These are phyloP conservation scores for Notiomystis cincta DNA, from an alignment of 2,113 vertebrate genomes.

Conservation along the genomic window DNA sequence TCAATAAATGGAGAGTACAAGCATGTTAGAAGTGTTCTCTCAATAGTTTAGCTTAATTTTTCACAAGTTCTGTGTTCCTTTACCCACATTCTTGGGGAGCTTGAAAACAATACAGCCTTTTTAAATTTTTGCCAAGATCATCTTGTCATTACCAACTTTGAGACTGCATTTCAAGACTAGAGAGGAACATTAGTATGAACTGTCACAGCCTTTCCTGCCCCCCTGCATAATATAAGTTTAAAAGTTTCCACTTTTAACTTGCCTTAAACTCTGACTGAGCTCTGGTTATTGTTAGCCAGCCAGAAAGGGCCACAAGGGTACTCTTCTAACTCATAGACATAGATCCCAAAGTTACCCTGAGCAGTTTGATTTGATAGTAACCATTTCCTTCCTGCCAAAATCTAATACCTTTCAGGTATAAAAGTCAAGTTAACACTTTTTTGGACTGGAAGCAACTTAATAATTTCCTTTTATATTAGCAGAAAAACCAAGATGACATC, in stretches of 20 bases:
- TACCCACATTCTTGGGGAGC: not conserved
- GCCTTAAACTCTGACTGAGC: not conserved
- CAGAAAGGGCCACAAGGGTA: not conserved
- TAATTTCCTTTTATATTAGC: not conserved
- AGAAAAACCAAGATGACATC: not conserved
- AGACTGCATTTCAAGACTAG: not conserved
- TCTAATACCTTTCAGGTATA: not conserved
- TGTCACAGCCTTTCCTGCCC: not conserved
- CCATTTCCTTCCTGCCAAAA: not conserved
- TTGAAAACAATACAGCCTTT: not conserved
- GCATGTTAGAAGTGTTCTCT: not conserved
- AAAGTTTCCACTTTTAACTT: not conserved
- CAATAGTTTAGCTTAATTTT: not conserved
- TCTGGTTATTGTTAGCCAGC: not conserved
- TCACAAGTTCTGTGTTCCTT: not conserved
- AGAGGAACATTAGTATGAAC: not conserved
- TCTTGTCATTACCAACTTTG: not conserved
- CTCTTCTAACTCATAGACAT: rapidly evolving
- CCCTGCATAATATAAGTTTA: not conserved
- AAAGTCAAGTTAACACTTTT: not conserved
- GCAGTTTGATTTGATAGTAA: not conserved
- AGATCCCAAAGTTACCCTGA: not conserved
- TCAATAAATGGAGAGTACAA: not conserved
- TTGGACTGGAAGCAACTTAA: not conserved
- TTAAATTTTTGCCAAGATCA: not conserved